Evolutionary conservation across 2,888 invertebrate species (phyloP), one percentile per base, ranked within the genome.

Genomic region (Epiblema foenella): DNA sequence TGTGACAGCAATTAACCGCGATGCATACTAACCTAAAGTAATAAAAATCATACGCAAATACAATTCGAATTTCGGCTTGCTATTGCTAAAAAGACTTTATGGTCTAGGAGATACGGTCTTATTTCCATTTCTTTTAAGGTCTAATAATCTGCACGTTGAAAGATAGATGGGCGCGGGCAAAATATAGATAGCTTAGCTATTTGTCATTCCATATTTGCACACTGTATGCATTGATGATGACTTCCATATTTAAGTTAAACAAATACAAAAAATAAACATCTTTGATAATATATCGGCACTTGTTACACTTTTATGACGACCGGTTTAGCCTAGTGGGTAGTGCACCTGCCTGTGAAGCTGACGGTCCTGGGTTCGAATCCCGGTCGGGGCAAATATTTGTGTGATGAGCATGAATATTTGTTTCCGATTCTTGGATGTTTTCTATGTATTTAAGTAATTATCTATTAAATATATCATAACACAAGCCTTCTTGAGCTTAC

Each of bases 41-140:
- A 63, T 52, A 63, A 63, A 63, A 52, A 42, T 42, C 39, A 39
- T 58, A 58, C 58, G 37, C 58, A 58, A 58, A 58, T 58, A 37
- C 39, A 58, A 5, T 37, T n/a, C 3, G 15, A 15, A 33, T 17
- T 18, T 18, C 5, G 5, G 0, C 11, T n/a, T 5, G 12, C 5
- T 39, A 58, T 58, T 18, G 37, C 8, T 39, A 24, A 39, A 42
- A 42, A 24, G n/a, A n/a, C 20, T 42, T 59, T 59, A 42, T 42
- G 9, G 3, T 57, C n/a, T 12, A 17, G 5, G 37, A 12, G 7
- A 58, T 58, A 58, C 2, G 9, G 37, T 18, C 8, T 58, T 15
- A n/a, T 12, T 46, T 46, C 46, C 46, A n/a, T 46, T 46, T n/a
- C 15, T 46, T 8, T n/a, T 46, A n/a, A 46, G 1, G 33, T 33